Evolutionary conservation across 1,140 invertebrate species (phyloP), one percentile per base, ranked within the genome.

Genomic region (Drosophila orena): DNA sequence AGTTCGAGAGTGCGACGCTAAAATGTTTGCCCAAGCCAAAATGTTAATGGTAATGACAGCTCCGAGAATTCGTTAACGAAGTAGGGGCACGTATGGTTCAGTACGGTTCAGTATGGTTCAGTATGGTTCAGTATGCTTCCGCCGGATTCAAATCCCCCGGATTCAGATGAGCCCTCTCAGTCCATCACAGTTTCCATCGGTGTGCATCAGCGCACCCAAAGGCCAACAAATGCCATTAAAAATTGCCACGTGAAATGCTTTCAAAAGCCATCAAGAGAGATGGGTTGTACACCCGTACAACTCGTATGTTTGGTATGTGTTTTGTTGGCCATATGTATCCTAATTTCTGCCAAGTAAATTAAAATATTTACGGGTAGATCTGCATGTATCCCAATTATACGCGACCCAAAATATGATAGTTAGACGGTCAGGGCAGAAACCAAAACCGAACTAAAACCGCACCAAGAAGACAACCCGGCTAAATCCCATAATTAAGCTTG

Each of bases 1-100:
- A 65, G 68, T 59, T 62, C 54, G 54, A 70, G 77, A 60, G 68
- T 43, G 55, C 58, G 65, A 70, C 59, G 66, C 53, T 81, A 69
- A 81, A 86, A 86, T 81, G 78, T 85, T 85, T 85, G 66, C 58
- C 57, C 81, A 81, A 86, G 73, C 59, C 73, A 81, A 81, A 81
- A 74, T 57, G 81, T 77, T 86, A 76, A 60, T 79, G 64, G 61
- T 81, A 80, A 80, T 84, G 77, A 73, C 81, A 77, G 79, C 69
- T 73, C 40, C 60, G 69, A 84, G 83, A 84, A 79, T 81, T 59
- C 73, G 74, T 77, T 85, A 68, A 73, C 72, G 46, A 42, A 66
- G 20, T 44, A 58, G 17, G 46, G 60, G 61, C 64, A 68, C 64
- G 58, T 66, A 30, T 34, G 17, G 17, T 17, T n/a, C n/a, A n/a